These are phyloP conservation scores for Salvator merianae DNA, from an alignment of 2,113 vertebrate species.

Conservation along the genomic window DNA sequence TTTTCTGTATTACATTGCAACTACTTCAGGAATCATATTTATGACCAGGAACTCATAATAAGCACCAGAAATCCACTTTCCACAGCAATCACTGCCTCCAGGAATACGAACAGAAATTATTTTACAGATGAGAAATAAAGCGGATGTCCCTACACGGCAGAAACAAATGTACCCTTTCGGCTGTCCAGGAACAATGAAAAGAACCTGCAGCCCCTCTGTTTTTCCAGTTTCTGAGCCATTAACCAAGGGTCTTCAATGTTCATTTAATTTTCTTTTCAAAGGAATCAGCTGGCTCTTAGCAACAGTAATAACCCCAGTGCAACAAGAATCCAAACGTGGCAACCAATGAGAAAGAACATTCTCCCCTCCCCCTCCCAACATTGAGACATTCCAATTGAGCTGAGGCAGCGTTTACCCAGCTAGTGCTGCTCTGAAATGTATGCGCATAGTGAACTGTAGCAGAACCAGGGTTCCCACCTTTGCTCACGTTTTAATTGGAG, in stretches of 20 bases:
- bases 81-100: neutral
- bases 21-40: neutral
- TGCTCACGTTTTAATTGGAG: constrained; percentile 28
- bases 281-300: constrained; percentile 30
- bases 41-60: neutral
- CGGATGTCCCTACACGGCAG: neutral
- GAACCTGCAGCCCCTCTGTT: neutral
- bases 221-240: constrained; percentile 8
- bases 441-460: neutral
- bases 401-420: constrained; percentile 37
- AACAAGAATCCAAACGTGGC: constrained; percentile 51
- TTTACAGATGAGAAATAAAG: constrained; percentile 16
- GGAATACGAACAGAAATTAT: neutral
- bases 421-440: constrained; percentile 41
- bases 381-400: constrained; percentile 47
- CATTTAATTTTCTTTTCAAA: constrained; percentile 36
- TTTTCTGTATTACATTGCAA: neutral
- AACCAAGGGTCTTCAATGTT: constrained; percentile 23
- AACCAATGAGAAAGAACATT: constrained; percentile 47
- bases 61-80: neutral
- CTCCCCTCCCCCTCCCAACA: constrained; percentile 23
- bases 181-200: neutral
- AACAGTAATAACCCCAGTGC: constrained; percentile 39
- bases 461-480: neutral
- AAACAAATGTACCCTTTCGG: neutral